phyloP scores from a whole-genome alignment of 2,113 vertebrate genomes.

The Burhinus bistriatus region DNA sequence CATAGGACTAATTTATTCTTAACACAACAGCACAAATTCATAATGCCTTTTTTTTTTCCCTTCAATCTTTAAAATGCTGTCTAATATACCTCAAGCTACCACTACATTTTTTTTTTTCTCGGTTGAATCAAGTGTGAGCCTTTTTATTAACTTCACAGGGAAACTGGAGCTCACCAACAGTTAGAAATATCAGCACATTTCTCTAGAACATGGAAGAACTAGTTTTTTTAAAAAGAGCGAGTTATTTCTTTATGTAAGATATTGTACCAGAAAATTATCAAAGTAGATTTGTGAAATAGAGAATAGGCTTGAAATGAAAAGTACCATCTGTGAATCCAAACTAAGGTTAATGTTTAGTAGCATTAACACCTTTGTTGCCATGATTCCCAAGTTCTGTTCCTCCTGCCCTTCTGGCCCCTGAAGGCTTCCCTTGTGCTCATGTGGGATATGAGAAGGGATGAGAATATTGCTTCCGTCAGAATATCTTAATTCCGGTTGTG shows the following conservation, averaged over 20 bases:
- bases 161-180: background rate
- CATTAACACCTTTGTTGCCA: background rate
- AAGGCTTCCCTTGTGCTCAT: background rate
- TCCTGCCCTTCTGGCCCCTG: background rate
- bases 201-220: background rate
- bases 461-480: background rate
- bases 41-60: background rate
- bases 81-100: background rate
- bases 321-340: background rate
- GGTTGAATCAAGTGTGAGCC: background rate
- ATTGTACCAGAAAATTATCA: background rate
- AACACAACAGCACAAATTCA: background rate
- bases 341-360: background rate
- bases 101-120: background rate
- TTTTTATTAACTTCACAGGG: background rate
- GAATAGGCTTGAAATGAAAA: background rate
- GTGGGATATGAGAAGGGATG: background rate
- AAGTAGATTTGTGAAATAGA: background rate
- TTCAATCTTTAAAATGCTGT: background rate
- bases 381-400: background rate
- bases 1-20: conserved; percentile 12
- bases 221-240: background rate
- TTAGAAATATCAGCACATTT: background rate
- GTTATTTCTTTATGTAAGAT: background rate
- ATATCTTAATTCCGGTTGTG: background rate